phyloP scores from a whole-genome alignment of 1,140 invertebrate genomes.

The Lepidurus apus region DNA sequence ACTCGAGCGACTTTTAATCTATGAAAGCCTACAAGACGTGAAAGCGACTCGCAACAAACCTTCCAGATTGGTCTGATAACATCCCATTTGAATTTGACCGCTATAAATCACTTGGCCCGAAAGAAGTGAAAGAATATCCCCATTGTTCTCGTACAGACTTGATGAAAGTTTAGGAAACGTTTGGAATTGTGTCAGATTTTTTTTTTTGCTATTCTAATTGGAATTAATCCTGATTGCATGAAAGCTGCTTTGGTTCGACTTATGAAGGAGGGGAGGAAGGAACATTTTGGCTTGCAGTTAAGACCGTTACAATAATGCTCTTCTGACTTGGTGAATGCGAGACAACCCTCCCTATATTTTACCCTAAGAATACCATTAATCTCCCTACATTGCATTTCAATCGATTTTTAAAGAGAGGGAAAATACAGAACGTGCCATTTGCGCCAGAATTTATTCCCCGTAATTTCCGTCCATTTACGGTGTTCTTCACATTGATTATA shows the following conservation, averaged over 20 bases:
- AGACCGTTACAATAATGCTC: constrained; percentile 1
- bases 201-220: not conserved
- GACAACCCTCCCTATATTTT: not conserved
- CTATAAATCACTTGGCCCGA: not conserved
- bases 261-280: not conserved
- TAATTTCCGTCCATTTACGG: not conserved
- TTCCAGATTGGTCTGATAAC: not conserved
- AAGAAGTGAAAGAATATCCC: not conserved
- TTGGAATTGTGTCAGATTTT: not conserved
- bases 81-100: not conserved
- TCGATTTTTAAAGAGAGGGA: not conserved
- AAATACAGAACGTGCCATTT: not conserved
- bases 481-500: not conserved
- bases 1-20: not conserved
- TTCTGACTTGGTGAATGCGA: not conserved
- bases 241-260: not conserved
- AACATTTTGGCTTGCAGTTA: not conserved
- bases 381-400: not conserved
- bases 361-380: constrained; percentile 3
- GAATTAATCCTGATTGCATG: not conserved
- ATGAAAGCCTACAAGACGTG: not conserved
- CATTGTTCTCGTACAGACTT: not conserved
- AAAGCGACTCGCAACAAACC: not conserved
- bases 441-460: not conserved
- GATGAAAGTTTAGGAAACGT: not conserved